Evolutionary conservation across 1,140 invertebrate genomes (phyloP).

Genomic region (Calycopis cecrops): DNA sequence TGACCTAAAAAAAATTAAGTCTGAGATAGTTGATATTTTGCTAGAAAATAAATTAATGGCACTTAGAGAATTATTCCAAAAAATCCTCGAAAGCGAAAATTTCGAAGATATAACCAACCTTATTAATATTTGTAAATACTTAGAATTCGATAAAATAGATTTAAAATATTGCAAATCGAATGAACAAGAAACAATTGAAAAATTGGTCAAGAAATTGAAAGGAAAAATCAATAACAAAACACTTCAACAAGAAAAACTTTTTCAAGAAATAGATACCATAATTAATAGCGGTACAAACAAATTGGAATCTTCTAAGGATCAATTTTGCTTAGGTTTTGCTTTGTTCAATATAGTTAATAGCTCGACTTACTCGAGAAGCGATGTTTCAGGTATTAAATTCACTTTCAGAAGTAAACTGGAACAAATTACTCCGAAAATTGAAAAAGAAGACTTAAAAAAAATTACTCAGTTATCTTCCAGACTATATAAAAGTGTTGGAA

Average conservation of each 20-base stretch:
- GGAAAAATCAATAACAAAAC: background rate
- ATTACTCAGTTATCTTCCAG: background rate
- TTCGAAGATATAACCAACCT: background rate
- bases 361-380: background rate
- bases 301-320: background rate
- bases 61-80: background rate
- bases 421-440: background rate
- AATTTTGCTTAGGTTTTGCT: background rate
- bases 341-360: background rate
- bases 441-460: background rate
- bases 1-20: conserved; percentile 1
- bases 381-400: background rate
- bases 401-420: background rate
- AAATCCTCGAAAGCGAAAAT: background rate
- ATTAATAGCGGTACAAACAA: background rate
- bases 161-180: background rate
- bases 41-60: background rate
- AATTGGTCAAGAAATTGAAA: background rate
- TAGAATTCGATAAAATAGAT: background rate
- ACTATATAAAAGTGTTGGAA: background rate
- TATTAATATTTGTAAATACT: background rate
- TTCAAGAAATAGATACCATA: conserved; percentile 2
- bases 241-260: conserved; percentile 2
- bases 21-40: background rate
- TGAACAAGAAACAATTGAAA: background rate